Conservation (phyloP, 2,888 invertebrate species). For the Drosophila paramelanica region DNA sequence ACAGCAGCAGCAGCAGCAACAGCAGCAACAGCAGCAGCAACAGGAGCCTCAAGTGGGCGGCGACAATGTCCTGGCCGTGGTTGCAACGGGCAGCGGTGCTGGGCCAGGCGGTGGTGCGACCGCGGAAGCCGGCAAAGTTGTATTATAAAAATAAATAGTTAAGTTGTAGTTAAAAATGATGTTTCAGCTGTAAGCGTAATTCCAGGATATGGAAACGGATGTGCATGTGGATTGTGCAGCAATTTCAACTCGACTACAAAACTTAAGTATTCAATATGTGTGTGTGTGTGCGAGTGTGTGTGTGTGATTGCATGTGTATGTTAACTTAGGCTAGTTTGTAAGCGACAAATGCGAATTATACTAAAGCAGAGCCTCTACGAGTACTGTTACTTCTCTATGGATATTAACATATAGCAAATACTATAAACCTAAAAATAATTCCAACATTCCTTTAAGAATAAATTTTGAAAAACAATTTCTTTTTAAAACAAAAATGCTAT, state of each 20-base stretch:
- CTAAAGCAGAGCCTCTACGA: conserved; percentile 29
- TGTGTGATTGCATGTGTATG: conserved; percentile 1
- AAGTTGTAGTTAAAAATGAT: conserved; percentile 77
- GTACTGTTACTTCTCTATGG: conserved; percentile 39
- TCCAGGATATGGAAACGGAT: conserved; percentile 43
- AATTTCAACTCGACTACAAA: conserved; percentile 42
- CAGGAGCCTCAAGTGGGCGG: conserved; percentile 22
- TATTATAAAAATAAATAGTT: conserved; percentile 79
- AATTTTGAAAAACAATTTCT: background rate
- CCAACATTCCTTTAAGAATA: conserved; percentile 1
- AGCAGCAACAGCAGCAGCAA: conserved; percentile 22
- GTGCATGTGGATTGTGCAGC: conserved; percentile 27
- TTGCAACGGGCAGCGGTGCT: conserved; percentile 71
- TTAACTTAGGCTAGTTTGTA: conserved; percentile 26
- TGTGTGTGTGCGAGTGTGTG: conserved; percentile 1
- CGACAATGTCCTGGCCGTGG: conserved; percentile 60
- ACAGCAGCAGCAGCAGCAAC: conserved; percentile 33
- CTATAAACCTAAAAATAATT: conserved; percentile 1
- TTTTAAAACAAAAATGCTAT: background rate
- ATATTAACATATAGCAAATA: conserved; percentile 31
- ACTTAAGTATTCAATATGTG: conserved; percentile 39
- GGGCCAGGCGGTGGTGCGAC: conserved; percentile 63
- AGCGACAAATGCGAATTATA: conserved; percentile 31
- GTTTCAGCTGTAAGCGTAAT: conserved; percentile 73
- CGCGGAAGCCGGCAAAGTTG: conserved; percentile 65